These are phyloP conservation scores for Agriopis marginaria DNA, from an alignment of 2,888 invertebrate genomes.

Conservation along the genomic window DNA sequence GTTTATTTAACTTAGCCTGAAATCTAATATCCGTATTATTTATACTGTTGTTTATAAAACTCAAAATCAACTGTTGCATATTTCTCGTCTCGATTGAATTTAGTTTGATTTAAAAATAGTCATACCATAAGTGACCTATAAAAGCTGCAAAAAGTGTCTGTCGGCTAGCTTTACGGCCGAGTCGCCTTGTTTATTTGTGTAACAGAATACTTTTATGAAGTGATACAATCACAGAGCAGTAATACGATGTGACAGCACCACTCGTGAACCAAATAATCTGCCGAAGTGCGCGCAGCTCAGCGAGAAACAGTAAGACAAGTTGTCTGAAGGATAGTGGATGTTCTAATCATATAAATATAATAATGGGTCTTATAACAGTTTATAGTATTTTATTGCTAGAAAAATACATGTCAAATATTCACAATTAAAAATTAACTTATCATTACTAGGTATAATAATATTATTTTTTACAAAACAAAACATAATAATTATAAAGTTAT, in stretches of 20 bases:
- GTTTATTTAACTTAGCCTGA: too few relatives aligned
- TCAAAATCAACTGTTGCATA: too few relatives aligned
- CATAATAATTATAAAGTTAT: too few relatives aligned
- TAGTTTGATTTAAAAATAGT: neutral
- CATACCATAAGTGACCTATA: constrained; percentile 26
- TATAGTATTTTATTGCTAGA: too few relatives aligned
- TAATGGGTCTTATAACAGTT: too few relatives aligned
- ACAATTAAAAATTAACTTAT: too few relatives aligned
- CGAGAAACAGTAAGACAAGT: constrained; percentile 47
- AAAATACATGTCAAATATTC: too few relatives aligned
- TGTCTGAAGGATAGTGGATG: neutral
- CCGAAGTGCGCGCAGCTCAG: constrained; percentile 42
- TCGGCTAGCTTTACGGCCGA: constrained; percentile 18
- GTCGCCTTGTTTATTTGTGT: constrained; percentile 52
- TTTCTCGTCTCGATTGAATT: neutral
- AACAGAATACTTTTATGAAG: constrained; percentile 59
- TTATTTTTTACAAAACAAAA: too few relatives aligned
- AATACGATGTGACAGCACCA: constrained; percentile 59
- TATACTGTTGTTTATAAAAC: too few relatives aligned
- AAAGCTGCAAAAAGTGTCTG: constrained; percentile 28
- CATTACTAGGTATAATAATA: too few relatives aligned
- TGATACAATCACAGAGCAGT: constrained; percentile 53
- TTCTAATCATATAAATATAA: too few relatives aligned
- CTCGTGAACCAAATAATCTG: constrained; percentile 50
- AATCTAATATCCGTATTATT: too few relatives aligned